Conservation (phyloP, 2,113 vertebrate species). For the Himantopus leucocephalus region DNA sequence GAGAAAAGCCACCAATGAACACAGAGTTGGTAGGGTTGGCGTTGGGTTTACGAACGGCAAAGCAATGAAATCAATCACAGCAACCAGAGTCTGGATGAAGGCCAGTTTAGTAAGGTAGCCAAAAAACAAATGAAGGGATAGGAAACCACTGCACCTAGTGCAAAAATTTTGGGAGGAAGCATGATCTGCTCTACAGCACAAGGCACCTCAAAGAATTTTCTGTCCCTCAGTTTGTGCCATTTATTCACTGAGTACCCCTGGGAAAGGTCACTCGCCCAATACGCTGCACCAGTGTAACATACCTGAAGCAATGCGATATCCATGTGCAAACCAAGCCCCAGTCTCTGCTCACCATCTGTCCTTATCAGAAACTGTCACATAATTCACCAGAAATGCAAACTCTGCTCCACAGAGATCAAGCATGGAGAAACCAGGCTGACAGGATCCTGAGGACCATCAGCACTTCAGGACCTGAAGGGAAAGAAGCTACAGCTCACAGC, state of each 20-base stretch:
- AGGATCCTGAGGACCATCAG: background rate
- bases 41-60: background rate
- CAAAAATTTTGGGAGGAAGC: background rate
- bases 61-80: slow-evolving; percentile 8
- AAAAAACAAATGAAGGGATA: background rate
- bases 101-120: background rate
- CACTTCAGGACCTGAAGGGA: background rate
- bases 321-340: background rate
- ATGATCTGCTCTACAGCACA: background rate
- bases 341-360: background rate
- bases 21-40: background rate
- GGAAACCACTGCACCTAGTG: background rate
- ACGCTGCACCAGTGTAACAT: rapidly evolving
- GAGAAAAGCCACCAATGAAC: slow-evolving; percentile 5
- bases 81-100: background rate
- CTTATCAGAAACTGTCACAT: background rate
- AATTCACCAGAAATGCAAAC: background rate
- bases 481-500: background rate
- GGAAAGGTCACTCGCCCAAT: background rate
- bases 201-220: background rate
- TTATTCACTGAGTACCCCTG: background rate
- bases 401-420: background rate
- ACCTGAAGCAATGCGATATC: background rate
- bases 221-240: background rate
- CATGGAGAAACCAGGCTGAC: background rate